Percentiles rank a stretch among this genome's conserved stretches.
Evolutionary conservation across 1,140 invertebrate genomes (phyloP).

Genomic region (Carcinoscorpius rotundicauda): DNA sequence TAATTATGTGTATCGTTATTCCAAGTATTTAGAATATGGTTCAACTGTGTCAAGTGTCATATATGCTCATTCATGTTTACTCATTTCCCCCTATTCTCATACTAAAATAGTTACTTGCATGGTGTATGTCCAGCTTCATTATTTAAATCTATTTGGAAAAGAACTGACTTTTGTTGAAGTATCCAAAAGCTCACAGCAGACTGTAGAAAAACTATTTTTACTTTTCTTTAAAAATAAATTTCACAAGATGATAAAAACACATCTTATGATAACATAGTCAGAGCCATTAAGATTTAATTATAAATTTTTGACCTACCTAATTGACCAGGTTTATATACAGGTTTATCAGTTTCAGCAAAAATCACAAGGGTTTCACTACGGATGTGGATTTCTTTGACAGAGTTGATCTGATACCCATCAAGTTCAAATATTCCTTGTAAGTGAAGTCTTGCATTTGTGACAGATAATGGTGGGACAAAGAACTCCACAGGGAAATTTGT

Average conservation of each 20-base stretch:
- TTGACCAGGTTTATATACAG: constrained; percentile 50
- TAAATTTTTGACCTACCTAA: constrained; percentile 22
- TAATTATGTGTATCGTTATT: no score
- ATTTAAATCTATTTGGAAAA: no score
- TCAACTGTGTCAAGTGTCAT: no score
- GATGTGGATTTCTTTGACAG: constrained; percentile 35
- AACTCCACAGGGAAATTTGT: constrained; percentile 26
- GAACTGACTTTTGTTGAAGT: no score
- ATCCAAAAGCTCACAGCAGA: no score
- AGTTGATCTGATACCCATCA: constrained; percentile 38
- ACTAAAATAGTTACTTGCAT: no score
- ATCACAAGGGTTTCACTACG: constrained; percentile 33
- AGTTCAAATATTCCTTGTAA: constrained; percentile 40
- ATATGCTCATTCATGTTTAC: no score
- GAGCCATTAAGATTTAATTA: no score
- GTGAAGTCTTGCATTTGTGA: constrained; percentile 34
- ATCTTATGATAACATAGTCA: background rate
- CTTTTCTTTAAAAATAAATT: background rate
- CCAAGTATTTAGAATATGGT: no score
- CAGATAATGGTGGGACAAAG: constrained; percentile 30
- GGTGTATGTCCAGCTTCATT: no score
- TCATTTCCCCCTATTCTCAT: no score
- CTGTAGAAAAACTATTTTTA: no score
- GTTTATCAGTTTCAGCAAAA: constrained; percentile 40
- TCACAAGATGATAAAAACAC: background rate